These are phyloP conservation scores for Hyla sarda DNA, from an alignment of 2,113 vertebrate genomes.

Conservation along the genomic window DNA sequence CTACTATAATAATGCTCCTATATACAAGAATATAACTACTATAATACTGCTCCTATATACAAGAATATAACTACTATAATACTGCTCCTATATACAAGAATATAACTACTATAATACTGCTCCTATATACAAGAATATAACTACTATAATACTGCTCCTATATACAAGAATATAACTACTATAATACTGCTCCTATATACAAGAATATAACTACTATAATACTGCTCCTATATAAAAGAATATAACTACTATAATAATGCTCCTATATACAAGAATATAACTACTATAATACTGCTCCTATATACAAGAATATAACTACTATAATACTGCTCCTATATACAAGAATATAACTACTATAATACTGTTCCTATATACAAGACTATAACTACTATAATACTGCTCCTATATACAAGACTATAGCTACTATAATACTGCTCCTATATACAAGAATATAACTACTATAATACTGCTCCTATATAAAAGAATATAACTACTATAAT, in stretches of 20 bases:
- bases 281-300: background rate
- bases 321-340: background rate
- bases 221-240: too few species aligned
- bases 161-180: background rate
- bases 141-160: background rate
- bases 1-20: background rate
- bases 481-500: constrained; percentile 7
- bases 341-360: constrained; percentile 15
- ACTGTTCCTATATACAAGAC: background rate
- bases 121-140: background rate
- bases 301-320: background rate
- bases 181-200: background rate
- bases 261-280: background rate
- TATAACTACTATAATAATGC: background rate
- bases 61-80: constrained; percentile 7
- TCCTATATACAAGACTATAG: too few species aligned
- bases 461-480: too few species aligned
- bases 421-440: too few species aligned
- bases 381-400: too few species aligned
- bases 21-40: background rate
- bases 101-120: constrained; percentile 2
- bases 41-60: background rate
- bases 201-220: constrained; percentile 22
- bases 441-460: too few species aligned
- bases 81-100: background rate